These are phyloP conservation scores for Phortica magna DNA, from an alignment of 2,888 invertebrate genomes.

Conservation along the genomic window DNA sequence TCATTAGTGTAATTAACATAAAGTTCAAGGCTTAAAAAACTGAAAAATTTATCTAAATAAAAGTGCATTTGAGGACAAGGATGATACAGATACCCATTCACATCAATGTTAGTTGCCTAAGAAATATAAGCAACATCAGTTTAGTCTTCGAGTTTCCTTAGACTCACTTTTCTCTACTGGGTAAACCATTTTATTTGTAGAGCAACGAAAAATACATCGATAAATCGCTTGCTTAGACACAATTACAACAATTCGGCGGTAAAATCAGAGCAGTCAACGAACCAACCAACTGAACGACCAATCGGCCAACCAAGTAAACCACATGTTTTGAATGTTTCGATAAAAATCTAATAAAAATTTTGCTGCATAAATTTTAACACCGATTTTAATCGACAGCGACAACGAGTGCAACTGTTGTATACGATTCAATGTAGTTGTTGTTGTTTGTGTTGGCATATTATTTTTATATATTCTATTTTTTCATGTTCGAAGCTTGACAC, in stretches of 20 bases:
- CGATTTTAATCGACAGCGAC: slow-evolving; percentile 65
- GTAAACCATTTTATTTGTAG: neutral
- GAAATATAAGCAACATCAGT: no score
- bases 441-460: slow-evolving; percentile 1
- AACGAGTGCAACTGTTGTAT: neutral
- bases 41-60: no score
- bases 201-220: slow-evolving; percentile 46
- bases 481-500: slow-evolving; percentile 44
- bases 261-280: slow-evolving; percentile 7
- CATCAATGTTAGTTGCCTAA: no score
- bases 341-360: slow-evolving; percentile 67
- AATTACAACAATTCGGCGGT: slow-evolving; percentile 51
- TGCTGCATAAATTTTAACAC: slow-evolving; percentile 73
- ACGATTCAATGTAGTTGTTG: neutral
- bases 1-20: no score
- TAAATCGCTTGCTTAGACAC: slow-evolving; percentile 66
- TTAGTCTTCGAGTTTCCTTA: no score
- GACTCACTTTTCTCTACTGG: neutral
- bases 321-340: slow-evolving; percentile 45
- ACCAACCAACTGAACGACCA: slow-evolving; percentile 33
- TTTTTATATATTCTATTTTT: slow-evolving; percentile 3
- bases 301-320: slow-evolving; percentile 40
- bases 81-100: no score
- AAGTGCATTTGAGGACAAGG: no score
- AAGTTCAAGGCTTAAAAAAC: no score